A percentile compares a stretch with the other conserved stretches of the same genome.
Conservation (phyloP, 1,140 invertebrate genomes). For the Odontomachus brunneus region DNA sequence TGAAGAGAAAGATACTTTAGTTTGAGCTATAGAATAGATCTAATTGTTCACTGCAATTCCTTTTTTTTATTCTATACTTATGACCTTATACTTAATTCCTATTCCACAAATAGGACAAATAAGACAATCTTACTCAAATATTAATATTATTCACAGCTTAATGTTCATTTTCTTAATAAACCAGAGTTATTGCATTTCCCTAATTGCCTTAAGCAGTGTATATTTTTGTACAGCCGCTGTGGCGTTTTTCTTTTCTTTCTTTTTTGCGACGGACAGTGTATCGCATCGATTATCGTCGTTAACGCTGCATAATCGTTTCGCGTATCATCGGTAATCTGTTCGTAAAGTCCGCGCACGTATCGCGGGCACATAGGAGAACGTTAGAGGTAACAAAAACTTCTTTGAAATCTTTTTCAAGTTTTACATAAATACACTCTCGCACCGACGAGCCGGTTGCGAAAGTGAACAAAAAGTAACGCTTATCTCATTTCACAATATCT, state of each 20-base stretch:
- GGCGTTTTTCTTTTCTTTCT: background rate
- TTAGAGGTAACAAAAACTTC: conserved; percentile 42
- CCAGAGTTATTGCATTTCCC: too few relatives aligned
- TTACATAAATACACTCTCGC: conserved; percentile 44
- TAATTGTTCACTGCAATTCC: background rate
- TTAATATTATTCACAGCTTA: too few relatives aligned
- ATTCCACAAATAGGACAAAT: too few relatives aligned
- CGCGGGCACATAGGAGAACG: conserved; percentile 11
- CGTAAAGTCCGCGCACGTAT: conserved; percentile 26
- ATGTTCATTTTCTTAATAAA: too few relatives aligned
- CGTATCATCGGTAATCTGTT: conserved; percentile 37
- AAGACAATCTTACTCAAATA: too few relatives aligned
- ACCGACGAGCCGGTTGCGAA: conserved; percentile 16
- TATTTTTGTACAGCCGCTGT: background rate
- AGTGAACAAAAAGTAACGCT: conserved; percentile 38
- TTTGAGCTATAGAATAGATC: background rate
- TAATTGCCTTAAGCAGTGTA: background rate
- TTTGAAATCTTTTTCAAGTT: conserved; percentile 53
- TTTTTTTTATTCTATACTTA: too few relatives aligned
- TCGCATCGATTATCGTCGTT: conserved; percentile 37
- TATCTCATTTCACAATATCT: background rate
- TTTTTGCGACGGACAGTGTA: too few relatives aligned
- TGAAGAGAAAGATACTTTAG: background rate
- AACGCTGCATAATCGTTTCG: background rate
- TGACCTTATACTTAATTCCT: too few relatives aligned